Conservation (phyloP, 2,888 invertebrate species). For the Cryptocephalus primarius region DNA sequence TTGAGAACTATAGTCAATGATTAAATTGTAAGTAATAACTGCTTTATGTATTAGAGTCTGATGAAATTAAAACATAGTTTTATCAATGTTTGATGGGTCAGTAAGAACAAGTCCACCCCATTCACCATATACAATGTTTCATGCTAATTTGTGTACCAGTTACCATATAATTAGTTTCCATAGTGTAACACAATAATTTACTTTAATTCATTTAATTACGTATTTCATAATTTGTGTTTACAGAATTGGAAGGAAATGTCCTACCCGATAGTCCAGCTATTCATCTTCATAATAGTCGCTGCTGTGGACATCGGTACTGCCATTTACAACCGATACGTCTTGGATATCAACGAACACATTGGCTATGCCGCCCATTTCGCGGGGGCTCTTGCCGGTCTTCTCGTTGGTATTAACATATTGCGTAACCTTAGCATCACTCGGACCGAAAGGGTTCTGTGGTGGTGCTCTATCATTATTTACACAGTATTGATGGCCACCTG, state of each 20-base stretch:
- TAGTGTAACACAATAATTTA: too few species aligned
- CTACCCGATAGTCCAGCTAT: slow-evolving; percentile 73
- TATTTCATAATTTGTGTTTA: slow-evolving; percentile 1
- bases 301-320: slow-evolving; percentile 81
- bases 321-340: slow-evolving; percentile 75
- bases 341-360: slow-evolving; percentile 61
- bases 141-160: too few species aligned
- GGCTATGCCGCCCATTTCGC: slow-evolving; percentile 82
- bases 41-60: too few species aligned
- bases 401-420: slow-evolving; percentile 53
- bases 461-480: slow-evolving; percentile 61
- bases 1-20: too few species aligned
- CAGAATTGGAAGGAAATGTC: slow-evolving; percentile 98
- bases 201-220: too few species aligned
- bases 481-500: slow-evolving; percentile 54
- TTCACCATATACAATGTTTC: too few species aligned
- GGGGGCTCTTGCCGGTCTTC: slow-evolving; percentile 72
- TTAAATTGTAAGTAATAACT: too few species aligned
- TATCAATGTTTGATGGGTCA: too few species aligned
- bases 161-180: too few species aligned
- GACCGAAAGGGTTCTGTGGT: slow-evolving; percentile 52
- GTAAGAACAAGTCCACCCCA: too few species aligned
- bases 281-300: slow-evolving; percentile 72
- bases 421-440: slow-evolving; percentile 49
- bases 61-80: too few species aligned